Evolutionary conservation across 1,140 invertebrate species (phyloP).

Genomic region (Spodoptera frugiperda): DNA sequence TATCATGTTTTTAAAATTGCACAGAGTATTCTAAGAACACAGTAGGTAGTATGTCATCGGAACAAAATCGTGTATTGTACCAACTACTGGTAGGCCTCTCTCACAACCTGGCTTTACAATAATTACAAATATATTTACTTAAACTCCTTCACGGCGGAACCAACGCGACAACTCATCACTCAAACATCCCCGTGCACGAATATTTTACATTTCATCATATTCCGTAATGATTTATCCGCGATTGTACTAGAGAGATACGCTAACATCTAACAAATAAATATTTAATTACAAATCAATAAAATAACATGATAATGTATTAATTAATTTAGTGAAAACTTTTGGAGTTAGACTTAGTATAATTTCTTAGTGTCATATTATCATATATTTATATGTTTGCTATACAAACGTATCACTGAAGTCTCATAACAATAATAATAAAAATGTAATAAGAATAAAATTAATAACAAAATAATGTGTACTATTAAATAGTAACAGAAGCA

Average conservation of each 20-base stretch:
- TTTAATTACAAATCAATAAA: constrained; percentile 47
- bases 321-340: constrained; percentile 49
- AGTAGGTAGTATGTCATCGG: constrained; percentile 74
- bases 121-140: constrained; percentile 38
- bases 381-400: constrained; percentile 53
- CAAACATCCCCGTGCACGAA: constrained; percentile 42
- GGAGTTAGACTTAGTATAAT: constrained; percentile 54
- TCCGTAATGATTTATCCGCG: constrained; percentile 50
- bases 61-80: constrained; percentile 61
- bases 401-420: constrained; percentile 53
- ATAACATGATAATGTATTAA: constrained; percentile 46
- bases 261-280: constrained; percentile 49
- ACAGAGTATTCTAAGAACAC: constrained; percentile 74
- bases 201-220: constrained; percentile 31
- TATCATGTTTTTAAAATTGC: constrained; percentile 66
- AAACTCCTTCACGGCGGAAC: constrained; percentile 29
- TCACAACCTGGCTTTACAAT: constrained; percentile 78
- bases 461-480: constrained; percentile 56
- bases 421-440: constrained; percentile 52
- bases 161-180: constrained; percentile 32
- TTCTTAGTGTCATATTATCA: constrained; percentile 52
- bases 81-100: constrained; percentile 79
- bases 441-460: constrained; percentile 59
- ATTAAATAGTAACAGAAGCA: constrained; percentile 52
- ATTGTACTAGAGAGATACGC: constrained; percentile 58